Base-by-base conservation (phyloP, 2,888 invertebrate species). In the Hedya salicella region DNA sequence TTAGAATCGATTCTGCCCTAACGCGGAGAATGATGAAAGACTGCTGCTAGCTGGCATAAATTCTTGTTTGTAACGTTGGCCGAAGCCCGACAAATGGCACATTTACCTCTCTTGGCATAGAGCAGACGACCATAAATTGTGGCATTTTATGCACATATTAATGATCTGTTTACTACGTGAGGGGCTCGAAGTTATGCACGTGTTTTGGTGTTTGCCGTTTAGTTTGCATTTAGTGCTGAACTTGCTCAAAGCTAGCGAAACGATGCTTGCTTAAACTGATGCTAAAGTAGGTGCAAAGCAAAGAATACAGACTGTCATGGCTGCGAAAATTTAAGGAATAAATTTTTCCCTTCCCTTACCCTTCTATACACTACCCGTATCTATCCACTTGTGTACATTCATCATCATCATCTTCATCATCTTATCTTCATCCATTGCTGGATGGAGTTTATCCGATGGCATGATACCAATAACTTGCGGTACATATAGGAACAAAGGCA, bases 21-120 rank as follows among this genome's bases (percentile, higher is more conserved):
- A 44, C 64, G 44, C 14, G 6, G 19, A 3, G 42, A 57, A 64
- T 50, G 57, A 64, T 64, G 64, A 64, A 50, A 57, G 50, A 64
- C 57, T 50, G 57, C 57, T 21, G 42, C 16, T n/a, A 9, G 50
- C 25, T 25, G 56, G 65, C 59, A 70, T 70, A 70, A 70, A 70
- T 70, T 70, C 54, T 61, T 66, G 66, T 70, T 70, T 68, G 70
- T 62, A 62, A 64, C 67, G 67, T 52, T 57, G 44, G 61, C 39
- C 62, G 62, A 61, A 63, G 68, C 61, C 44, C 64, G 70, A 70
- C 66, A 68, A 70, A 70, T 70, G 66, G 69, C 44, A 60, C 68
- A 62, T 68, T 68, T 68, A 66, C 69, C 62, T 49, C 62, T 68
- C 63, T 63, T 68, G 70, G 68, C 63, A 54, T 42, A 19, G 59